Conservation (phyloP, 2,113 vertebrate species). For the Gallinago paraguaiae region DNA sequence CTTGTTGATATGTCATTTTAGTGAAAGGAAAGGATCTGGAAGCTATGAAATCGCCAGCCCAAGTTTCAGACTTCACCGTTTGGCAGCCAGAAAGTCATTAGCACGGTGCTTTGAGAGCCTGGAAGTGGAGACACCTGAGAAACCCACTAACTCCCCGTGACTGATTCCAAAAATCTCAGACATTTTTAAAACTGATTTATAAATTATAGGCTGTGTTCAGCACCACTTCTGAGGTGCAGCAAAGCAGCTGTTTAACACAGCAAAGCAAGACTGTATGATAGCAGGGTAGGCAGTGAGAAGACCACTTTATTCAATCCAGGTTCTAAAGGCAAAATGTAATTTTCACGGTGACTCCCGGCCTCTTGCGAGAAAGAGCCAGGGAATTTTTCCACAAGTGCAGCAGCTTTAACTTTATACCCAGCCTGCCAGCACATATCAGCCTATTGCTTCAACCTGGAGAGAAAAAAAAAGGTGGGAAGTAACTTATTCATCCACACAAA, state of each 20-base stretch:
- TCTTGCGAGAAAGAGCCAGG: neutral
- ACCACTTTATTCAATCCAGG: neutral
- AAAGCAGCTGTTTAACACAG: constrained; percentile 8
- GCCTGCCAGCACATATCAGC: constrained; percentile 7
- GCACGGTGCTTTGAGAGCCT: neutral
- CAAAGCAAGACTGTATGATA: neutral
- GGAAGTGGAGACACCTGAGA: constrained; percentile 3
- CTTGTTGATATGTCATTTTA: neutral
- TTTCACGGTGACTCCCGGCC: neutral
- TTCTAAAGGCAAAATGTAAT: constrained; percentile 16
- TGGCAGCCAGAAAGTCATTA: constrained; percentile 38
- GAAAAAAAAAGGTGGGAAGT: constrained; percentile 37
- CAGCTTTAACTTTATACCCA: neutral
- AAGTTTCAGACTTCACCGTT: neutral
- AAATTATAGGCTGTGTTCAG: constrained; percentile 15
- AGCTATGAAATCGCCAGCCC: neutral
- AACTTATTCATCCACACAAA: constrained; percentile 24
- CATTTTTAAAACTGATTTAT: neutral
- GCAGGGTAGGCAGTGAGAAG: neutral
- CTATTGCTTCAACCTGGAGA: constrained; percentile 6
- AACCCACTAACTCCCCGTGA: neutral
- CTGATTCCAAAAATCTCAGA: neutral
- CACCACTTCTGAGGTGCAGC: neutral
- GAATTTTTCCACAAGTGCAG: constrained; percentile 25
- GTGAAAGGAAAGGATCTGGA: constrained; percentile 9